A percentile compares a stretch with the other conserved stretches of the same genome.
phyloP scores from a whole-genome alignment of 2,113 vertebrate genomes.

The Salvelinus sp. region DNA sequence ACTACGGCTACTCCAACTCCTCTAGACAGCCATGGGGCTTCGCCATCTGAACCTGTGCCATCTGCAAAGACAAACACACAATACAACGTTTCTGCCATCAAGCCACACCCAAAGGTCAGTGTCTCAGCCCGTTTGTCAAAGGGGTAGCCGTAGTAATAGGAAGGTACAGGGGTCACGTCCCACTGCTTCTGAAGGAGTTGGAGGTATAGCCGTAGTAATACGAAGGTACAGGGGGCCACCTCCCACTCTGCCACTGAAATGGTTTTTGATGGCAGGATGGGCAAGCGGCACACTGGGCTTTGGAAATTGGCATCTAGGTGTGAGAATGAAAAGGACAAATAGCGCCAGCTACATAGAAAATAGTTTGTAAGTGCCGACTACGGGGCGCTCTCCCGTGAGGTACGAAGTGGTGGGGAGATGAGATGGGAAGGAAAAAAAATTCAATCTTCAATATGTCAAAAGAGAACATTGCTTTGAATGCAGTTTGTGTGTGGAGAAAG shows the following conservation, averaged over 20 bases:
- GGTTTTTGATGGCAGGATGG: constrained; percentile 47
- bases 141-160: no score
- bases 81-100: no score
- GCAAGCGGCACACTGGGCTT: constrained; percentile 34
- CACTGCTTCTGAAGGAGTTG: no score
- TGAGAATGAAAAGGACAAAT: constrained; percentile 47
- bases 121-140: no score
- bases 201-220: no score
- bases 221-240: not conserved
- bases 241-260: constrained; percentile 7
- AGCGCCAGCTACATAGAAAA: not conserved
- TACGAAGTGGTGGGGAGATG: not conserved
- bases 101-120: no score
- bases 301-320: constrained; percentile 50
- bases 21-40: no score
- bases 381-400: not conserved
- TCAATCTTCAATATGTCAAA: not conserved
- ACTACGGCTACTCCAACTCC: no score
- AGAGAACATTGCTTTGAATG: not conserved
- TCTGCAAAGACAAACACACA: no score
- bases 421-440: not conserved
- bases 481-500: no score
- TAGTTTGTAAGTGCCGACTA: not conserved
- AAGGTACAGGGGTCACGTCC: no score
- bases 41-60: no score